Percentiles rank a stretch among this genome's conserved stretches.
phyloP scores from a whole-genome alignment of 2,113 vertebrate genomes.

The Hippocampus abdominalis region DNA sequence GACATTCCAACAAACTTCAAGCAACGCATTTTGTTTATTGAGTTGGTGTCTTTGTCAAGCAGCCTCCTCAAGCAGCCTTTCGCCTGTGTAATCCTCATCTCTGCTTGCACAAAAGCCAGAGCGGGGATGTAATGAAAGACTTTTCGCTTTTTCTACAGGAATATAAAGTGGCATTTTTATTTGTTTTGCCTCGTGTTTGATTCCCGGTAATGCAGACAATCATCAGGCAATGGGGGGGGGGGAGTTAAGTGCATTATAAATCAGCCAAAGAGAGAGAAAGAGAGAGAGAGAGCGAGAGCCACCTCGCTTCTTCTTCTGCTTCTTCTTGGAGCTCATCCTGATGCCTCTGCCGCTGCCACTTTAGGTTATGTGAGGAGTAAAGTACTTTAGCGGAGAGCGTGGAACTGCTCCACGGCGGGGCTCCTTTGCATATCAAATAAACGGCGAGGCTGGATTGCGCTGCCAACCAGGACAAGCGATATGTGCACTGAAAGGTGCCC shows the following conservation, averaged over 20 bases:
- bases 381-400: constrained; percentile 71
- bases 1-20: constrained; percentile 34
- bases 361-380: constrained; percentile 75
- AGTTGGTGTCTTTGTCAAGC: constrained; percentile 23
- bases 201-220: constrained; percentile 72
- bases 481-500: constrained; percentile 49
- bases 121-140: constrained; percentile 63
- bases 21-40: constrained; percentile 34
- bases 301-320: constrained; percentile 43
- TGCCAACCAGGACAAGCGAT: constrained; percentile 58
- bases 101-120: constrained; percentile 38
- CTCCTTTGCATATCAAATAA: constrained; percentile 78
- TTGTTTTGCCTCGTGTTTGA: constrained; percentile 65
- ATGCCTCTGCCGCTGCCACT: constrained; percentile 72
- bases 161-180: constrained; percentile 74
- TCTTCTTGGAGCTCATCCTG: constrained; percentile 67
- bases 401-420: constrained; percentile 59
- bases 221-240: constrained; percentile 62
- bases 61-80: constrained; percentile 35
- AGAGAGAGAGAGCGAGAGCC: constrained; percentile 59
- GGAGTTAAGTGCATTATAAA: constrained; percentile 77
- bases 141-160: constrained; percentile 61
- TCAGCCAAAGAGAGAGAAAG: constrained; percentile 62
- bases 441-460: constrained; percentile 55
- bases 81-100: constrained; percentile 58